A percentile compares a stretch with the other conserved stretches of the same genome.
These are phyloP conservation scores for Pipistrellus nathusii DNA, from an alignment of 2,797 vertebrate genomes.

Conservation along the genomic window DNA sequence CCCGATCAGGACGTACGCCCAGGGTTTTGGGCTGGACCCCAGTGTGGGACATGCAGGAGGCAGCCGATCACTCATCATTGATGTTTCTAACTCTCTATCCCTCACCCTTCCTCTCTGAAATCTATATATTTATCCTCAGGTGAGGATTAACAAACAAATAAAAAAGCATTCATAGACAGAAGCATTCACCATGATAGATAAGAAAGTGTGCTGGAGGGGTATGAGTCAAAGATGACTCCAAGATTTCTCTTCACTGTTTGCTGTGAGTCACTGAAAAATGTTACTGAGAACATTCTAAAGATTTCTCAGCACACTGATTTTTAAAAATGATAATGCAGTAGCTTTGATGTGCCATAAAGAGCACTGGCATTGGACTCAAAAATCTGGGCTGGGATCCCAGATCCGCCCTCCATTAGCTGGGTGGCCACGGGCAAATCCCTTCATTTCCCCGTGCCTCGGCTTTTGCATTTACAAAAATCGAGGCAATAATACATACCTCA, in stretches of 20 bases:
- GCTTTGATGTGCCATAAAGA: background rate
- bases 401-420: background rate
- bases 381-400: background rate
- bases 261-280: background rate
- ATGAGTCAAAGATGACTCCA: background rate
- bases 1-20: too few relatives aligned
- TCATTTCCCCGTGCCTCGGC: background rate
- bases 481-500: background rate
- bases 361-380: background rate
- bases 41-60: too few relatives aligned
- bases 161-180: background rate
- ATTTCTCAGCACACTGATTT: background rate
- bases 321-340: background rate
- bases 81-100: too few relatives aligned
- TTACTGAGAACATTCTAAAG: background rate
- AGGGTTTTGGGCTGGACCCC: too few relatives aligned
- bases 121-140: background rate
- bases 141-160: background rate
- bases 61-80: too few relatives aligned
- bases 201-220: background rate
- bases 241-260: background rate
- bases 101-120: too few relatives aligned
- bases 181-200: background rate
- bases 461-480: background rate
- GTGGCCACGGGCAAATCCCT: background rate